A percentile compares a stretch with the other conserved stretches of the same genome.
Conservation (phyloP, 64 coral and sea anemone genomes). For the Platygyra sinensis region DNA sequence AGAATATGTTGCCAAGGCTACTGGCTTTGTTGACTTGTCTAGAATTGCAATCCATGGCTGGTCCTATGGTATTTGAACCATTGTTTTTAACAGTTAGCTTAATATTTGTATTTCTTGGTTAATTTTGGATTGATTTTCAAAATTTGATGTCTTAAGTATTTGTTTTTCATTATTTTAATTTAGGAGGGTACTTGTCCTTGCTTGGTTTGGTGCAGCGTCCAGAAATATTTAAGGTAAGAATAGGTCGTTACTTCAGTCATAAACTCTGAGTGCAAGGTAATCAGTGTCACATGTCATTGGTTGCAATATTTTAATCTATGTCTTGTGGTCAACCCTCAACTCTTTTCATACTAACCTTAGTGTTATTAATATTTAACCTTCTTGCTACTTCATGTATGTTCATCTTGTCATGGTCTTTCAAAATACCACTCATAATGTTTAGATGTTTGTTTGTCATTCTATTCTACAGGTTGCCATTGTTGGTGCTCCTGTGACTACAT, state of each 20-base stretch:
- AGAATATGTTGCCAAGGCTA: slow-evolving; percentile 73
- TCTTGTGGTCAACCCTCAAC: too few species aligned
- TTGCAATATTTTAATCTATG: too few species aligned
- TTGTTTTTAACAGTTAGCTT: background rate
- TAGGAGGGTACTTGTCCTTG: slow-evolving; percentile 90
- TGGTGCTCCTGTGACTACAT: slow-evolving; percentile 95
- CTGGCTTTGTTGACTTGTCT: slow-evolving; percentile 81
- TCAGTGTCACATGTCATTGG: background rate
- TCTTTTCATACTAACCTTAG: too few species aligned
- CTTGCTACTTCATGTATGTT: too few species aligned
- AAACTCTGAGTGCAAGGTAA: background rate
- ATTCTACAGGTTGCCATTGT: slow-evolving; percentile 78
- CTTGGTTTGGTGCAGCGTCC: slow-evolving; percentile 83
- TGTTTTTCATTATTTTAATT: background rate
- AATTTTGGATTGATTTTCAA: background rate
- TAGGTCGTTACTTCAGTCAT: background rate
- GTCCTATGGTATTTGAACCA: slow-evolving; percentile 86
- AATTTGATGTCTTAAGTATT: background rate
- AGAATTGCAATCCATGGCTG: slow-evolving; percentile 95
- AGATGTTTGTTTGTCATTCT: background rate
- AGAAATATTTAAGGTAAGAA: slow-evolving; percentile 56
- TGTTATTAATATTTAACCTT: too few species aligned
- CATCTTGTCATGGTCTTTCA: too few species aligned
- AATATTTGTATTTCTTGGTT: background rate
- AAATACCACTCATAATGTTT: background rate